A percentile compares a stretch with the other conserved stretches of the same genome.
Conservation (phyloP, 2,113 vertebrate species). For the Felis catus region DNA sequence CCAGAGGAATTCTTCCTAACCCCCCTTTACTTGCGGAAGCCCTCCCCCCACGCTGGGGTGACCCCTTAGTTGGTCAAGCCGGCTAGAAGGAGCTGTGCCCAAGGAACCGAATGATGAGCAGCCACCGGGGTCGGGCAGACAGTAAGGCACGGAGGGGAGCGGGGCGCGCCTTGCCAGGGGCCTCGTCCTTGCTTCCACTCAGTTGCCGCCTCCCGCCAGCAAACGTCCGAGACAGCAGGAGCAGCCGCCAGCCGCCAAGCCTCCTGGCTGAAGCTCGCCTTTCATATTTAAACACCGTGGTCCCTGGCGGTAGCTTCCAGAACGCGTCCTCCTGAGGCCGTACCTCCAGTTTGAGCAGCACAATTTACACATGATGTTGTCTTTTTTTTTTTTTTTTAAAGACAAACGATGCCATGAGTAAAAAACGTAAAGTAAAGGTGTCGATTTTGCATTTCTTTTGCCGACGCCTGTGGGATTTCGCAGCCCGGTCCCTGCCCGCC, state of each 20-base stretch:
- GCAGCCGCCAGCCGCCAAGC: accelerated
- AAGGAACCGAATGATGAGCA: accelerated
- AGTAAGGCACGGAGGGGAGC: accelerated
- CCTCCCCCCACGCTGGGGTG: no score
- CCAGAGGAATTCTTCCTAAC: not conserved
- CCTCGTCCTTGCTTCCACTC: accelerated
- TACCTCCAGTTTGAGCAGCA: accelerated
- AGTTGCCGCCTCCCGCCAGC: not conserved
- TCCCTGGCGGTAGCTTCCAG: accelerated
- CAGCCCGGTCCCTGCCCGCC: accelerated
- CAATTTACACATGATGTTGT: accelerated
- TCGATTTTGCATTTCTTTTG: not conserved
- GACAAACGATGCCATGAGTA: not conserved
- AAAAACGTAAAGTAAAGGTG: not conserved
- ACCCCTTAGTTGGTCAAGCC: not conserved
- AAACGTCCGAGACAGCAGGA: no score
- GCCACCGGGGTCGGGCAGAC: not conserved
- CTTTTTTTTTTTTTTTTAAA: not conserved
- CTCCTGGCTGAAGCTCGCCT: accelerated
- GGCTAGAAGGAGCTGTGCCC: not conserved
- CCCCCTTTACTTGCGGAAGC: not conserved
- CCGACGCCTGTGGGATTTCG: not conserved
- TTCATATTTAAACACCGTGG: accelerated
- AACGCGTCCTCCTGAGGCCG: accelerated
- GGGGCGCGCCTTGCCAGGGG: accelerated